phyloP scores from a whole-genome alignment of 2,797 vertebrate species.

The Tapirus indicus region DNA sequence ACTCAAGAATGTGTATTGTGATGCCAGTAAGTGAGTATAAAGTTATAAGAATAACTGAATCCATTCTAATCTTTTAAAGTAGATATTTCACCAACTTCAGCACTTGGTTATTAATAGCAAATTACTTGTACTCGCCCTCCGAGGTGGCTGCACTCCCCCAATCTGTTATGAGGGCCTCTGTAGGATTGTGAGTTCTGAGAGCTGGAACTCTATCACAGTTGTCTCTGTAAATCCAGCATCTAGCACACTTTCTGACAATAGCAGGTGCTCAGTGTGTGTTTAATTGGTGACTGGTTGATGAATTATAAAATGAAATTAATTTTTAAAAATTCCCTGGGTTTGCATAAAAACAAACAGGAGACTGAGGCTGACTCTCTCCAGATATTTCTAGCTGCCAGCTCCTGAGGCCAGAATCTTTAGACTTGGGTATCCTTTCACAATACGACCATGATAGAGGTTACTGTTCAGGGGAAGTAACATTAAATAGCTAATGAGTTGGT shows the following conservation, averaged over 20 bases:
- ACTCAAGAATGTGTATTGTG: background rate
- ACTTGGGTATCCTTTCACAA: background rate
- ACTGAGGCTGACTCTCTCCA: background rate
- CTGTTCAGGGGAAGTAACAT: background rate
- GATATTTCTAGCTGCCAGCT: background rate
- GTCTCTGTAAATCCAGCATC: background rate
- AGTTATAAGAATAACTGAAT: background rate
- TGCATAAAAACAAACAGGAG: background rate
- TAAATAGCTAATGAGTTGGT: background rate
- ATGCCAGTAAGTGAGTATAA: background rate
- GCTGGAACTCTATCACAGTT: background rate
- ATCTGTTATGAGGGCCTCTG: background rate
- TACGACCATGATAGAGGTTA: background rate
- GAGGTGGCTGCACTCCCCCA: background rate
- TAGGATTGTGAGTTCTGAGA: background rate
- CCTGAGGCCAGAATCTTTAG: background rate
- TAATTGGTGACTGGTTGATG: background rate
- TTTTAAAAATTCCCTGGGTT: background rate
- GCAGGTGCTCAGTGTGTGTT: background rate
- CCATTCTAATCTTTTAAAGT: background rate
- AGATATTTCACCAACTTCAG: background rate
- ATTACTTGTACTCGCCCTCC: background rate
- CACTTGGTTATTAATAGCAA: background rate
- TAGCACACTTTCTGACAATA: background rate
- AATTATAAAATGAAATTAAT: constrained; percentile 1